Percentiles rank a stretch among this genome's conserved stretches.
Conservation (phyloP, 2,797 vertebrate genomes). For the Periparus ater region DNA sequence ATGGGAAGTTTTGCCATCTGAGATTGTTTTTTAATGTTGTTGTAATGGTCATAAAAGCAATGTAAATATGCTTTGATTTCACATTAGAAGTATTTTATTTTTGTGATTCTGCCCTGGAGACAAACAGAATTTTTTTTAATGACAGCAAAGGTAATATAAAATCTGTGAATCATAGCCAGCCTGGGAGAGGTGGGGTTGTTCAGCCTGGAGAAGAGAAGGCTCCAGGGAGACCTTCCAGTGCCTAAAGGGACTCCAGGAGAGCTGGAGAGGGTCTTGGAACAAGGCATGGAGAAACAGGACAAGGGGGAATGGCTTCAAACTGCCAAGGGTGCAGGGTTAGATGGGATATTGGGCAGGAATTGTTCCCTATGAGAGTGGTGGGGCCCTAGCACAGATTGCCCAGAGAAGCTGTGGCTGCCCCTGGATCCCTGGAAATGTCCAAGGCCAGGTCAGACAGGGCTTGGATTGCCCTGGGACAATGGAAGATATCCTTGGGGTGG, state of each 20-base stretch:
- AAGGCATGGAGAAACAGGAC: background rate
- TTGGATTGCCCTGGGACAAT: background rate
- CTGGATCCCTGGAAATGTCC: background rate
- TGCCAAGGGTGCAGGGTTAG: background rate
- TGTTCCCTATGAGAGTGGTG: accelerated
- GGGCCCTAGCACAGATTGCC: background rate
- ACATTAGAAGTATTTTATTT: background rate
- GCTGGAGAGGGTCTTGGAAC: background rate
- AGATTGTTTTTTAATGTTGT: background rate
- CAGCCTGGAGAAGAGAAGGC: background rate
- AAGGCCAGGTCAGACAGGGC: accelerated
- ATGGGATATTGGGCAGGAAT: background rate
- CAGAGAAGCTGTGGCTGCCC: background rate
- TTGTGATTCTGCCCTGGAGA: background rate
- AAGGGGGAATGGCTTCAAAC: background rate
- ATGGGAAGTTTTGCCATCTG: background rate
- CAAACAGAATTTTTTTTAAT: background rate
- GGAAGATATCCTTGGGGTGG: accelerated
- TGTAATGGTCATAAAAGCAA: background rate
- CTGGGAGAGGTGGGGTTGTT: background rate
- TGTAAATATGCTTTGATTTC: background rate
- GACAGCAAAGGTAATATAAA: background rate
- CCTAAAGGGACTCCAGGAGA: background rate
- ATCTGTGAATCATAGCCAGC: background rate
- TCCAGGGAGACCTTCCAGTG: background rate